Percentiles rank a stretch among this genome's conserved stretches.
Conservation (phyloP, 2,113 vertebrate genomes). For the Callaeas wilsoni region DNA sequence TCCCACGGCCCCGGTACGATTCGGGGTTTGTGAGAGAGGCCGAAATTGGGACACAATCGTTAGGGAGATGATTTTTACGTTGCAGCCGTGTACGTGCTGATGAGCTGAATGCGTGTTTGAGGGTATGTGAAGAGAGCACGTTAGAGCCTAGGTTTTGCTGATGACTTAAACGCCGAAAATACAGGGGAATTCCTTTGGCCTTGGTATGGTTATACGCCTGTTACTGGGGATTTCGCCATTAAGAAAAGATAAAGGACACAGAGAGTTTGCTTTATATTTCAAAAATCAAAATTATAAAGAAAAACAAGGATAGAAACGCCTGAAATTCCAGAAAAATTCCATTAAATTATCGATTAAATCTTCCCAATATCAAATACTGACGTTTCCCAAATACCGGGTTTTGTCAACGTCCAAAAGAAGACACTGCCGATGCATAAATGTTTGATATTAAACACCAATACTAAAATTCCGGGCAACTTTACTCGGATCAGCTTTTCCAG, state of each 20-base stretch:
- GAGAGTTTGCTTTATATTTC: background rate
- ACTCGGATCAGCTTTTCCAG: background rate
- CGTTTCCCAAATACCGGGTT: background rate
- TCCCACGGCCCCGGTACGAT: background rate
- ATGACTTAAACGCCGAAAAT: background rate
- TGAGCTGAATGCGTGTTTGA: background rate
- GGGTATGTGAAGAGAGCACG: background rate
- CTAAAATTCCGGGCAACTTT: background rate
- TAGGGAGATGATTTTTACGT: background rate
- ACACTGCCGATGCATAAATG: background rate
- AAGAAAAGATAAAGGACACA: background rate
- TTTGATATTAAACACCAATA: background rate
- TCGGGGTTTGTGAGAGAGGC: background rate
- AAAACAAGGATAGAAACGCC: background rate
- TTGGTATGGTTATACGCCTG: fast-evolving
- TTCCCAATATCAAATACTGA: background rate
- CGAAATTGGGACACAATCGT: background rate
- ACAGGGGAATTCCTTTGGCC: background rate
- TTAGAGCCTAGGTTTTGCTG: background rate
- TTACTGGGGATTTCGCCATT: background rate
- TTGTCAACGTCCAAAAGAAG: background rate
- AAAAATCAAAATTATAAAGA: background rate
- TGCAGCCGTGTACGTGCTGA: background rate
- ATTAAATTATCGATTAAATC: background rate
- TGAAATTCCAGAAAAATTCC: background rate